A percentile compares a stretch with the other conserved stretches of the same genome.
Conservation (phyloP, 1,140 invertebrate genomes). For the Ips typographus region DNA sequence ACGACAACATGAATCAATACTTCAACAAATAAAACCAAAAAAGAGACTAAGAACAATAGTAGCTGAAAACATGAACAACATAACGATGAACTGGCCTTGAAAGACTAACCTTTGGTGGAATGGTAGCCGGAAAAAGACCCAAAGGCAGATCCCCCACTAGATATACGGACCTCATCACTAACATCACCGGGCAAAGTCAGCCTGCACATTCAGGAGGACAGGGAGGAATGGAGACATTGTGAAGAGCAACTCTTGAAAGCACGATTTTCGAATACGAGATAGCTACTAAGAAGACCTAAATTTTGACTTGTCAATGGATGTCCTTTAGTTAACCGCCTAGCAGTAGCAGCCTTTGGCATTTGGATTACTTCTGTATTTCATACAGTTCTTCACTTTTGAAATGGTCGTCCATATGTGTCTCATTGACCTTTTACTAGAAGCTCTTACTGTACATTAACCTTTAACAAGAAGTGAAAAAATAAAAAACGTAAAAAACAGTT, state of each 20-base stretch:
- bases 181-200: slow-evolving; percentile 5
- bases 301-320: neutral
- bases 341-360: too few species aligned
- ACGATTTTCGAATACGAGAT: slow-evolving; percentile 1
- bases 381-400: too few species aligned
- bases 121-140: neutral
- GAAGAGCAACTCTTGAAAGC: neutral
- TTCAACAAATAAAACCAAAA: slow-evolving; percentile 3
- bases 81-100: neutral
- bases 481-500: too few species aligned
- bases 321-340: too few species aligned
- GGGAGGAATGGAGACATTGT: neutral
- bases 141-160: neutral
- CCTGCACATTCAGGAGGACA: slow-evolving; percentile 1
- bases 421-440: too few species aligned
- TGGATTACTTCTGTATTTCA: too few species aligned
- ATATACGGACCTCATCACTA: slow-evolving; percentile 11
- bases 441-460: too few species aligned
- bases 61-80: neutral
- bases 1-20: too few species aligned
- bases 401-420: too few species aligned
- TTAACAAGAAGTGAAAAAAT: too few species aligned
- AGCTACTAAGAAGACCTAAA: slow-evolving; percentile 2
- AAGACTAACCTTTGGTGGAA: neutral
- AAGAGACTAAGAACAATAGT: neutral